Conservation (phyloP, 2,888 invertebrate species). For the Coleophora flavipennella region DNA sequence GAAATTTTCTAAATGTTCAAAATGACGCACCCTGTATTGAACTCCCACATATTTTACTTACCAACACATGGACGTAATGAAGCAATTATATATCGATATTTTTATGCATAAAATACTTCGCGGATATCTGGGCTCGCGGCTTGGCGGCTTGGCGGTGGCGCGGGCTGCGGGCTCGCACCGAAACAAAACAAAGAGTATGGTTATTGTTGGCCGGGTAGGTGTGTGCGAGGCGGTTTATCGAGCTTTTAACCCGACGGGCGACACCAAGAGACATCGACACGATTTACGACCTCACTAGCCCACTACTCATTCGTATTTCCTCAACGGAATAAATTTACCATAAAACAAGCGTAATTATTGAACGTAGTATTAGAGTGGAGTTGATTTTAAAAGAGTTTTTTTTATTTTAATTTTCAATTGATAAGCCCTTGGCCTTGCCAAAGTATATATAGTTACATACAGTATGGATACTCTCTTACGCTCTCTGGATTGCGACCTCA, state of each 20-base stretch:
- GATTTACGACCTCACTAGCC: conserved; percentile 68
- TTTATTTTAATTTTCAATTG: too few species aligned
- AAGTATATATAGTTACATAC: too few species aligned
- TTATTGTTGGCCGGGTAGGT: conserved; percentile 68
- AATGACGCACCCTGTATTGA: conserved; percentile 51
- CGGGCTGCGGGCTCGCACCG: conserved; percentile 47
- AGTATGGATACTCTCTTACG: too few species aligned
- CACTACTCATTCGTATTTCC: conserved; percentile 68
- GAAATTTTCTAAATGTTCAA: conserved; percentile 7
- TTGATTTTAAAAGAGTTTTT: too few species aligned
- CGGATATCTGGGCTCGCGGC: conserved; percentile 60
- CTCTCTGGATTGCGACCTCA: too few species aligned
- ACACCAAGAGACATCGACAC: conserved; percentile 65
- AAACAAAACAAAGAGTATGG: conserved; percentile 66
- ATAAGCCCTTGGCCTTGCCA: too few species aligned
- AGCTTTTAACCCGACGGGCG: conserved; percentile 71
- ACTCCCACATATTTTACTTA: conserved; percentile 72
- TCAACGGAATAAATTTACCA: conserved; percentile 58
- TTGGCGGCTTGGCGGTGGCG: conserved; percentile 67
- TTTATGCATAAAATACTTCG: conserved; percentile 72
- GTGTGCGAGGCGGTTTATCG: conserved; percentile 67
- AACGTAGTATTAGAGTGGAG: conserved; percentile 20
- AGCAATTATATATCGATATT: conserved; percentile 74
- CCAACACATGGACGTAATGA: conserved; percentile 72
- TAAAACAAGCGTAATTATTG: conserved; percentile 56